Evolutionary conservation across 2,113 vertebrate species (phyloP).

Genomic region (Strix aluco): DNA sequence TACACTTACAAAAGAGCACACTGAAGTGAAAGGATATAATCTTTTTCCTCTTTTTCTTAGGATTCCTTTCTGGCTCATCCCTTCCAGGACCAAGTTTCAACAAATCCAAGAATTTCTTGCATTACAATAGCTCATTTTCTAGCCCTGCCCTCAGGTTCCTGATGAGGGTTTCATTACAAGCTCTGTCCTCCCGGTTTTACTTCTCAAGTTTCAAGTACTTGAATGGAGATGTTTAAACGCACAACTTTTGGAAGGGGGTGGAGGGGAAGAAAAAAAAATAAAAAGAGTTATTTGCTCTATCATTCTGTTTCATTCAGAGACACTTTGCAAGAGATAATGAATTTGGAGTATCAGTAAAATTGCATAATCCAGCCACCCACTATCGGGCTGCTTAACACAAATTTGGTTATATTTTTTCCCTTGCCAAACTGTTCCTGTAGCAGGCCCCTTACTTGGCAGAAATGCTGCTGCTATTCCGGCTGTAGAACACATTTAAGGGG

Average conservation of each 20-base stretch:
- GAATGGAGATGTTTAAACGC: neutral
- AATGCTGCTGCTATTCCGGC: neutral
- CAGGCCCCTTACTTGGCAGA: conserved; percentile 38
- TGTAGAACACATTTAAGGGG: neutral
- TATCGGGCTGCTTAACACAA: conserved; percentile 13
- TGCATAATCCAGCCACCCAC: conserved; percentile 30
- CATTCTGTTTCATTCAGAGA: neutral
- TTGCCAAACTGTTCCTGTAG: conserved; percentile 28
- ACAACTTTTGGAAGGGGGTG: neutral
- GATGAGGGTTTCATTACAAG: neutral
- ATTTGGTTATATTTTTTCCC: neutral
- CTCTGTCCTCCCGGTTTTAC: neutral
- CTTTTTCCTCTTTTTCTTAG: neutral
- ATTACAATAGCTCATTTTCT: neutral
- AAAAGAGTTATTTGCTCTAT: neutral
- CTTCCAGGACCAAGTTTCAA: neutral
- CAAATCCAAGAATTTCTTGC: neutral
- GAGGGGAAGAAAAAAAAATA: neutral
- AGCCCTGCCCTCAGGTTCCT: neutral
- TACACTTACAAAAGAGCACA: neutral
- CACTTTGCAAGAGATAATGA: neutral
- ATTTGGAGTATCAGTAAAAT: neutral
- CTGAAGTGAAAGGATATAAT: neutral
- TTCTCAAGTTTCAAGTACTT: neutral
- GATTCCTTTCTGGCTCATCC: neutral